Evolutionary conservation across 2,797 vertebrate genomes (phyloP).

Genomic region (Micrastur ruficollis): DNA sequence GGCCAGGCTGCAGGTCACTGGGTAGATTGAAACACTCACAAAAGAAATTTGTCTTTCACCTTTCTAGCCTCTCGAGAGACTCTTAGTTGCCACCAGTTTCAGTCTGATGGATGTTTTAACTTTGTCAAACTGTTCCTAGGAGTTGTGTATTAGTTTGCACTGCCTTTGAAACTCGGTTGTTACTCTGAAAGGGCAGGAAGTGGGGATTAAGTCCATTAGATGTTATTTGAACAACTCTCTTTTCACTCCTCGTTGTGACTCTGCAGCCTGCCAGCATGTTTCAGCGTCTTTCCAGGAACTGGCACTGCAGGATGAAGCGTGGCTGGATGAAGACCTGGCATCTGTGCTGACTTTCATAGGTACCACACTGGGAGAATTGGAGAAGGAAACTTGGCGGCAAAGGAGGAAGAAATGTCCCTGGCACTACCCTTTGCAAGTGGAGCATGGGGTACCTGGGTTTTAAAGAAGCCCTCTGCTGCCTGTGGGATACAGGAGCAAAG

Average conservation of each 20-base stretch:
- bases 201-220: constrained; percentile 51
- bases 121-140: constrained; percentile 18
- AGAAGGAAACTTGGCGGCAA: not conserved
- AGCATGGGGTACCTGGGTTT: not conserved
- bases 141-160: constrained; percentile 15
- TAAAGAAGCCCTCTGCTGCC: not conserved
- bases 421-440: not conserved
- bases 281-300: constrained; percentile 54
- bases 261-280: constrained; percentile 27
- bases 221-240: constrained; percentile 52
- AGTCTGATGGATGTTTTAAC: constrained; percentile 24
- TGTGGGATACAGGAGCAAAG: not conserved
- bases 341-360: constrained; percentile 1
- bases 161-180: constrained; percentile 34
- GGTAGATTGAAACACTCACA: not conserved
- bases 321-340: not conserved
- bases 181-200: constrained; percentile 53
- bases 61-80: not conserved
- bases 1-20: not conserved
- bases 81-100: not conserved
- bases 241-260: not conserved
- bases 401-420: not conserved
- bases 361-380: not conserved
- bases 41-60: constrained; percentile 1
- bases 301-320: not conserved